These are phyloP conservation scores for Tetramorium simillimum DNA, from an alignment of 1,140 invertebrate species.

Conservation along the genomic window DNA sequence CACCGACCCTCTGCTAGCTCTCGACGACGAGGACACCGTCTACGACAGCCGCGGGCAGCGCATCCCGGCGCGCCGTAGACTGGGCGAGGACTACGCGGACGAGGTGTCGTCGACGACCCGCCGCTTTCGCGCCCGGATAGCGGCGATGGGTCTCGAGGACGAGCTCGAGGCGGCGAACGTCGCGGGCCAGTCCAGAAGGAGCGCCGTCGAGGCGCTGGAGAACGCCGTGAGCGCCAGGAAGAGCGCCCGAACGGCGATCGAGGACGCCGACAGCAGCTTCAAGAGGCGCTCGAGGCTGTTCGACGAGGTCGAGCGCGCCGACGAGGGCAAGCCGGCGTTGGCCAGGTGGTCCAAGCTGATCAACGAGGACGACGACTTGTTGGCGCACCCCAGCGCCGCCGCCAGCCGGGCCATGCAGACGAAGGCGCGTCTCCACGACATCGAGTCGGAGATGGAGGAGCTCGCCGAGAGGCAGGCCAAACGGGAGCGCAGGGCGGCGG, in stretches of 20 bases:
- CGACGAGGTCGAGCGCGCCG: slow-evolving; percentile 84
- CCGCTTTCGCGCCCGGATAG: slow-evolving; percentile 77
- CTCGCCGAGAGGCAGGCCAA: slow-evolving; percentile 84
- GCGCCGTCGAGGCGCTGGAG: slow-evolving; percentile 31
- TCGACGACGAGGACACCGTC: slow-evolving; percentile 81
- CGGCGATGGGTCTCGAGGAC: slow-evolving; percentile 69
- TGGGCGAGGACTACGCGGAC: slow-evolving; percentile 80
- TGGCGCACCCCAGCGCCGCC: slow-evolving; percentile 71
- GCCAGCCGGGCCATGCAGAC: slow-evolving; percentile 81
- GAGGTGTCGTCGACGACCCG: slow-evolving; percentile 79
- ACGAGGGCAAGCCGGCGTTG: slow-evolving; percentile 81
- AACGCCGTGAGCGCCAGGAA: slow-evolving; percentile 28
- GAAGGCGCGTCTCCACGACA: slow-evolving; percentile 82
- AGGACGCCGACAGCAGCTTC: slow-evolving; percentile 76
- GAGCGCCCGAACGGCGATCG: slow-evolving; percentile 60
- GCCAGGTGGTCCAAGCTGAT: slow-evolving; percentile 81
- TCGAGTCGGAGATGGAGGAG: slow-evolving; percentile 85
- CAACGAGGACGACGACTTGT: slow-evolving; percentile 69
- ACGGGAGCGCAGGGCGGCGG: slow-evolving; percentile 81
- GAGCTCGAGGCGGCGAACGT: slow-evolving; percentile 48
- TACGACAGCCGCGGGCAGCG: slow-evolving; percentile 83
- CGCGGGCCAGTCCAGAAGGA: neutral
- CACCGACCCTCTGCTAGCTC: slow-evolving; percentile 69
- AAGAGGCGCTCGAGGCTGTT: slow-evolving; percentile 80
- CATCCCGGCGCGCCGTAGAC: slow-evolving; percentile 69